phyloP scores from a whole-genome alignment of 2,797 vertebrate genomes.

The Valencia hispanica region DNA sequence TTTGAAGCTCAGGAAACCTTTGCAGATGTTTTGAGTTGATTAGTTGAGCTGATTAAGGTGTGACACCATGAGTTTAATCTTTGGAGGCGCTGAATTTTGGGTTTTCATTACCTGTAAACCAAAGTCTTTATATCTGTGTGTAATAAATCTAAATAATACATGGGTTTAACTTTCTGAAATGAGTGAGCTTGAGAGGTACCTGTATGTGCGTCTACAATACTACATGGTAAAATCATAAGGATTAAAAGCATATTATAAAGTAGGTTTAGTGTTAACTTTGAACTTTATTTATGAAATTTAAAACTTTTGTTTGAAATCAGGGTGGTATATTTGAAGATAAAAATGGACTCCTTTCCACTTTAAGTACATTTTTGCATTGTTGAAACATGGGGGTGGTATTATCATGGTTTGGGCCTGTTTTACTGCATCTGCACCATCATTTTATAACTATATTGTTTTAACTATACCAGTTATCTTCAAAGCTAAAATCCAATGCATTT shows the following conservation, averaged over 20 bases:
- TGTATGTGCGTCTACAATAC: conserved; percentile 5
- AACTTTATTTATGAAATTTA: neutral
- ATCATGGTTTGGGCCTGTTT: neutral
- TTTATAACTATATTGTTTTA: neutral
- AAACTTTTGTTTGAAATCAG: neutral
- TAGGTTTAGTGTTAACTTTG: no score
- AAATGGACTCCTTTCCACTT: neutral
- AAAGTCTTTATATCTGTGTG: no score
- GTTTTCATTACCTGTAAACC: no score
- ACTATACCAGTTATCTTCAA: neutral
- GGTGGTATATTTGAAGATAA: neutral
- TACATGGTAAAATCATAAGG: no score
- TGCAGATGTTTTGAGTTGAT: no score
- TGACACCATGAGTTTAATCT: no score
- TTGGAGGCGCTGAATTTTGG: no score
- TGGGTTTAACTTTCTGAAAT: no score
- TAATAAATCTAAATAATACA: no score
- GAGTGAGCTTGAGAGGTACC: neutral
- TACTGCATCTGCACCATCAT: neutral
- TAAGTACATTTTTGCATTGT: neutral
- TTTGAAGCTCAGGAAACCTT: no score
- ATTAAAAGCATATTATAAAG: neutral
- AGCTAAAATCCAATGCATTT: neutral
- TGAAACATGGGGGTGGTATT: neutral
- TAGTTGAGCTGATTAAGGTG: no score